These are phyloP conservation scores for Tipula lateralis DNA, from an alignment of 2,888 invertebrate species.

Conservation along the genomic window DNA sequence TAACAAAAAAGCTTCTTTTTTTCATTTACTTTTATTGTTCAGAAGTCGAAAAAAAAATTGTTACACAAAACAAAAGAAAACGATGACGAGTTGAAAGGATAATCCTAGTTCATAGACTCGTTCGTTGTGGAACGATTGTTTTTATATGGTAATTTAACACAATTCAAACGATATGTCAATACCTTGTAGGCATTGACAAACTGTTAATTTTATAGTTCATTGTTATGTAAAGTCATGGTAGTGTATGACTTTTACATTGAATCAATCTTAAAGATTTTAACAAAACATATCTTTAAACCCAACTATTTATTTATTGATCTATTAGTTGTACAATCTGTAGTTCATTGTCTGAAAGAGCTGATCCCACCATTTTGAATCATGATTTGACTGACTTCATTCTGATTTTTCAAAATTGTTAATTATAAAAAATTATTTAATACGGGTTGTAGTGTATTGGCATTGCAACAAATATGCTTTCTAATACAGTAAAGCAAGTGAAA, in stretches of 20 bases:
- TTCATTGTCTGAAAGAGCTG: no score
- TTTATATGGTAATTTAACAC: neutral
- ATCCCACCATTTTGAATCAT: no score
- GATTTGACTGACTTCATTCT: no score
- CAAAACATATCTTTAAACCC: neutral
- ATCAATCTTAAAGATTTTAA: neutral
- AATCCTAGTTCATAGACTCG: neutral
- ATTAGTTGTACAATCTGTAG: no score
- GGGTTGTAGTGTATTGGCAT: no score
- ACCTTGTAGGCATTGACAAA: neutral
- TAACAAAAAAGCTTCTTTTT: neutral
- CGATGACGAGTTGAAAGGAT: slow-evolving; percentile 7
- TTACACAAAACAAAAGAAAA: neutral
- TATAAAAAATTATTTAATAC: no score
- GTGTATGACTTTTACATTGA: neutral
- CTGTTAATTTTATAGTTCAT: neutral
- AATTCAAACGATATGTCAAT: slow-evolving; percentile 7
- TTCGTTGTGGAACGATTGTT: neutral
- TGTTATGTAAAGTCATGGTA: neutral
- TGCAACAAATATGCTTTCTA: no score
- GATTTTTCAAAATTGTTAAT: no score
- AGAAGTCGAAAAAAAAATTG: neutral
- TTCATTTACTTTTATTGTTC: neutral
- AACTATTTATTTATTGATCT: no score
- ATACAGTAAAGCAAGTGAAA: no score